phyloP scores from a whole-genome alignment of 1,140 invertebrate genomes.

The Acromyrmex heyeri region DNA sequence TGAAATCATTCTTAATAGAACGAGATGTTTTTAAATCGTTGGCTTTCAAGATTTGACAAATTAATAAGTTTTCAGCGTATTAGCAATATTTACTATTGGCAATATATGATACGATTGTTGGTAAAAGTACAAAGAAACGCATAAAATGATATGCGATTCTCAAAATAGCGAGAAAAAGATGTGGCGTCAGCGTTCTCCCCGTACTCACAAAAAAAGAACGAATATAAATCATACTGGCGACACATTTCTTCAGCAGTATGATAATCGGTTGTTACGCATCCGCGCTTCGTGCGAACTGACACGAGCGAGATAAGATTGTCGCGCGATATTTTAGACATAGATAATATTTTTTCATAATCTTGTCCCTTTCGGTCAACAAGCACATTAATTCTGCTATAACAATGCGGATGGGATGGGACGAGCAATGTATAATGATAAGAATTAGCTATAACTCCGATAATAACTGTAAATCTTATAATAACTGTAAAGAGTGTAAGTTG shows the following conservation, averaged over 20 bases:
- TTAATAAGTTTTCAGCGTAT: conserved; percentile 7
- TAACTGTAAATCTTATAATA: neutral
- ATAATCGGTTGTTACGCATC: conserved; percentile 58
- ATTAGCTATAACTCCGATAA: neutral
- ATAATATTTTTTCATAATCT: neutral
- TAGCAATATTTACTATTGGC: conserved; percentile 30
- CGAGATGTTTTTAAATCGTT: neutral
- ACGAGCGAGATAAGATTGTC: conserved; percentile 42
- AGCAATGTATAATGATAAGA: conserved; percentile 8
- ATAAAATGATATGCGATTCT: neutral
- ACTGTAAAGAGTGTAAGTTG: neutral
- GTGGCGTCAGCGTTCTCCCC: neutral
- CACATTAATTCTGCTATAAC: neutral
- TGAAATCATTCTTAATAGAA: neutral
- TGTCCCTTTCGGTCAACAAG: neutral
- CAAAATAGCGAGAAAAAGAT: conserved; percentile 29
- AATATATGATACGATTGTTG: conserved; percentile 7
- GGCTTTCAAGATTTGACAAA: neutral
- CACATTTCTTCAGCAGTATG: conserved; percentile 38
- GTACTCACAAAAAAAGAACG: conserved; percentile 20
- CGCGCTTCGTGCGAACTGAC: conserved; percentile 24
- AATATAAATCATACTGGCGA: conserved; percentile 53
- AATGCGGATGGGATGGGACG: neutral
- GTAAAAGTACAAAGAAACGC: neutral
- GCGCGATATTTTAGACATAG: conserved; percentile 18